A percentile compares a stretch with the other conserved stretches of the same genome.
phyloP scores from a whole-genome alignment of 2,888 invertebrate species.

The Dolichomitus sp. region DNA sequence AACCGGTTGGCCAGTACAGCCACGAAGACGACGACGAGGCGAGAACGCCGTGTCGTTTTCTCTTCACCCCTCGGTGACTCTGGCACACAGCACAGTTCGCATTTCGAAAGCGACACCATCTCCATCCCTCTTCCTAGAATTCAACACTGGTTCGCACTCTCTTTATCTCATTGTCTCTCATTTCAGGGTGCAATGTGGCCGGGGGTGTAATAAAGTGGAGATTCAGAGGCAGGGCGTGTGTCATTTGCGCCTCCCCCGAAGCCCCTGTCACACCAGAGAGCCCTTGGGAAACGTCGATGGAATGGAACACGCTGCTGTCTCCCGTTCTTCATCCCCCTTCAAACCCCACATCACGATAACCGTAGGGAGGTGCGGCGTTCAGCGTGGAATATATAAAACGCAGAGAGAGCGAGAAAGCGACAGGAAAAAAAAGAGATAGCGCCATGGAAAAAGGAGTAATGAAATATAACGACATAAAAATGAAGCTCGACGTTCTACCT shows the following conservation, averaged over 20 bases:
- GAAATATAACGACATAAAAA: slow-evolving; percentile 80
- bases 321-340: slow-evolving; percentile 31
- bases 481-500: slow-evolving; percentile 72
- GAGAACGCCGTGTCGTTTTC: slow-evolving; percentile 37
- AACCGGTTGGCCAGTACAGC: slow-evolving; percentile 77
- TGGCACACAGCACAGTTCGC: neutral
- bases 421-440: slow-evolving; percentile 35
- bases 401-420: slow-evolving; percentile 25
- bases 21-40: slow-evolving; percentile 24
- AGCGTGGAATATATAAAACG: slow-evolving; percentile 27
- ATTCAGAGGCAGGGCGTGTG: slow-evolving; percentile 47
- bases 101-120: slow-evolving; percentile 36
- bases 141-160: neutral
- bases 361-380: slow-evolving; percentile 30
- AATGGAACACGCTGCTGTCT: slow-evolving; percentile 34
- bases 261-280: slow-evolving; percentile 27
- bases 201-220: slow-evolving; percentile 52
- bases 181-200: slow-evolving; percentile 45
- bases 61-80: slow-evolving; percentile 35
- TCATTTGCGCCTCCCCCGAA: slow-evolving; percentile 49
- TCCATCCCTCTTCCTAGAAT: neutral
- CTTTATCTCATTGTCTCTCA: slow-evolving; percentile 13
- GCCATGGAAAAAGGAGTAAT: slow-evolving; percentile 69
- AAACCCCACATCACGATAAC: slow-evolving; percentile 25
- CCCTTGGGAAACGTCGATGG: slow-evolving; percentile 33